Base-by-base conservation (phyloP, 1,140 invertebrate species). In the Macrobrachium nipponense region DNA sequence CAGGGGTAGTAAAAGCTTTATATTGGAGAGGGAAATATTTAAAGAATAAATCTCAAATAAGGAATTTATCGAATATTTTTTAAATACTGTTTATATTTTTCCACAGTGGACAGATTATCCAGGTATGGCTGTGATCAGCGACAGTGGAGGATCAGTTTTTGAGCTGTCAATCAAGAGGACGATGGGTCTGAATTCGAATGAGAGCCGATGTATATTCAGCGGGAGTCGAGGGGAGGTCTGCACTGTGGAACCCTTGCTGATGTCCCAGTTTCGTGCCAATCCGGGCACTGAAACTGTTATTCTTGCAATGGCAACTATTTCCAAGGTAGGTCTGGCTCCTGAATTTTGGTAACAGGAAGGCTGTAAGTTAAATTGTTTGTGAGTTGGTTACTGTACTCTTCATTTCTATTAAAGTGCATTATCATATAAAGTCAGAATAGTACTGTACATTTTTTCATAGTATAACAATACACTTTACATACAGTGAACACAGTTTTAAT, bases 121-220 rank as follows among this genome's bases (percentile, higher is more conserved):
- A 58, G 94, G 94, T 8, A 90, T 97, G 76, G 96, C 96, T 10
- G 91, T 99, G 18, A 96, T 97, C 75, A 95, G 96, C 27, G 98
- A 99, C 91, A 98, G 96, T 85, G 97, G 98, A 18, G 98, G 98
- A 3, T 98, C 97, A n/a, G 98, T 99, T 5, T 99, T 98, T 94
- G 95, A 99, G 89, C 92, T 99, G 17, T 96, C 94, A 90, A 98
- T 99, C 90, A 97, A 96, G 88, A 93, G 97, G 82, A 94, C 96
- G 11, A 94, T 99, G 90, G 97, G 97, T 6, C 95, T 98, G 7
- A 92, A 97, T 79, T 95, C 95, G 14, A 98, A 98, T 91, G 98
- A 96, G 78, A 97, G 97, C 64, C 89, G 90, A 8, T 93, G 92
- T 79, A 90, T 93, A 61, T 92, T 93, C 82, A 92, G 92, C 62